Conservation (phyloP, 2,113 vertebrate genomes). For the Urocynchramus pylzowi region DNA sequence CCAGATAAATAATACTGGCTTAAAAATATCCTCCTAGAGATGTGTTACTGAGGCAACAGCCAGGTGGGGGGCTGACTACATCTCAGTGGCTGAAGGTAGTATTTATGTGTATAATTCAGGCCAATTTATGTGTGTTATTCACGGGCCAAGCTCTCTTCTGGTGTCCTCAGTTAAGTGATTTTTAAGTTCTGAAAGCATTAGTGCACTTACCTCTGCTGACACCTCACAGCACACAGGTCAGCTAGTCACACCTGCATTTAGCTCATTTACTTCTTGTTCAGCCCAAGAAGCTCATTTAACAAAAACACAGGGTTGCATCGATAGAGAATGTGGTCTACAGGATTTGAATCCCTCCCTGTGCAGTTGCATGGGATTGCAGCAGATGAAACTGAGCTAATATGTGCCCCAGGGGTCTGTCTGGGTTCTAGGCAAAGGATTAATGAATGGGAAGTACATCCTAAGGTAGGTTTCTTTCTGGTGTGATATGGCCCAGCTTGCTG, state of each 20-base stretch:
- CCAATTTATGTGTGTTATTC: neutral
- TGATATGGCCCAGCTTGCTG: neutral
- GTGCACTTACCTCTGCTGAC: neutral
- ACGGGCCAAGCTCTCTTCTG: neutral
- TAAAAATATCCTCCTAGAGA: slow-evolving; percentile 1
- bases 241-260: neutral
- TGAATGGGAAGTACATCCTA: neutral
- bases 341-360: neutral
- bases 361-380: neutral
- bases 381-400: neutral
- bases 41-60: slow-evolving; percentile 43
- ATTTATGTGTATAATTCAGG: neutral
- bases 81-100: neutral
- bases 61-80: neutral
- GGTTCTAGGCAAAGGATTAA: neutral
- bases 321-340: neutral
- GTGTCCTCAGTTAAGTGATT: neutral
- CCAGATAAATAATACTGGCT: slow-evolving; percentile 18
- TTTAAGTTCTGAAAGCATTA: neutral
- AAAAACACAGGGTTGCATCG: neutral
- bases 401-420: neutral
- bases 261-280: neutral
- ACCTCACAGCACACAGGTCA: neutral
- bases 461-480: neutral
- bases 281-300: neutral